Base-by-base conservation (phyloP, 2,888 invertebrate species). In the Dastarcus helophoroides region DNA sequence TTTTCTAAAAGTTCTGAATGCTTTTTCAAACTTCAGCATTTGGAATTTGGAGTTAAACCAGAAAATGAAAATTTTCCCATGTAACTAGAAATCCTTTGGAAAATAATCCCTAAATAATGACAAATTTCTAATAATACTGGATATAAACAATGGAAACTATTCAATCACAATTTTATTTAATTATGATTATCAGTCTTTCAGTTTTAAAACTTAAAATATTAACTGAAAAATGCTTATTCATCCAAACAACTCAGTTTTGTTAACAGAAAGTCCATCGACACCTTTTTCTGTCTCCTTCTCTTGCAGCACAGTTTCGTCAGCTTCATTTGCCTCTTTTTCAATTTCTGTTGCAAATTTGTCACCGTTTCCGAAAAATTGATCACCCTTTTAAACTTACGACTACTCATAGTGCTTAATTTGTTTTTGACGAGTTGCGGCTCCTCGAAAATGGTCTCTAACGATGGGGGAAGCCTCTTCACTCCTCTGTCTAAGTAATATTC, bases 401-500 rank as follows among this genome's bases (percentile, higher is more conserved):
- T 15, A 26, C 43, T 42, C 41, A 44, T 43, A n/a, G 37, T 13
- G 3, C 13, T 19, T 8, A 35, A 25, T 6, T 26, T 26, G 30
- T 2, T 49, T 44, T 6, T 26, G 25, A 3, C 32, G 43, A 17
- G 38, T 39, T 31, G 35, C 31, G 45, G 42, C 6, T 43, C 42
- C 34, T 45, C 45, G 23, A 37, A 42, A 24, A 42, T 42, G 5
- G 42, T 42, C 33, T 42, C 42, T 26, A 40, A 35, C n/a, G 40
- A 26, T 8, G 39, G 29, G 13, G 40, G 32, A 10, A 32, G 31
- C 37, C 35, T 33, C 16, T 43, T 45, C 6, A 45, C 31, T 36
- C 32, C 40, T 22, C 41, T 43, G 22, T 43, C 41, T 9, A 43
- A 30, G 30, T 43, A 44, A 15, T 42, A 43, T 12, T 36, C 36